Conservation (phyloP, 2,888 invertebrate species). For the Amiota communis region DNA sequence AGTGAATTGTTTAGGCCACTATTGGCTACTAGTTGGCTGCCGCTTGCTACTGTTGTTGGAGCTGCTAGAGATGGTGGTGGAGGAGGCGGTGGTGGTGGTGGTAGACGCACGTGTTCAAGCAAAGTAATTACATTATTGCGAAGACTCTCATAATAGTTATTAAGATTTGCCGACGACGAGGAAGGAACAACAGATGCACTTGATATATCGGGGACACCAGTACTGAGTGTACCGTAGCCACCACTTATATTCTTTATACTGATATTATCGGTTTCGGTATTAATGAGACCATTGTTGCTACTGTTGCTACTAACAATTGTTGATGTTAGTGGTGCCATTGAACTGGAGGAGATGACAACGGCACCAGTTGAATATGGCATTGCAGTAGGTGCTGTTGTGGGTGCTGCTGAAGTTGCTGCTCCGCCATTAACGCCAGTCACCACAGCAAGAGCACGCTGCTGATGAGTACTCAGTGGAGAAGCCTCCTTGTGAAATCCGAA, state of each 20-base stretch:
- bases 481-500: conserved; percentile 61
- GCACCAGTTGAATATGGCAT: conserved; percentile 48
- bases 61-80: conserved; percentile 25
- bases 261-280: conserved; percentile 41
- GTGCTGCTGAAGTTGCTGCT: conserved; percentile 55
- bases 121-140: conserved; percentile 93
- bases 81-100: conserved; percentile 71
- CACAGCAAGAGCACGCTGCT: conserved; percentile 59
- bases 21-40: conserved; percentile 30
- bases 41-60: conserved; percentile 39
- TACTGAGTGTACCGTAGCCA: conserved; percentile 3
- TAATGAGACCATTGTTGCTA: conserved; percentile 37
- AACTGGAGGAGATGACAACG: conserved; percentile 34
- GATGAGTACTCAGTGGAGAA: conserved; percentile 71
- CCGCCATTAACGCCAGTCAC: conserved; percentile 58
- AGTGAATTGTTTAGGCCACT: conserved; percentile 40
- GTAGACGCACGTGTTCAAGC: conserved; percentile 91
- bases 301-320: conserved; percentile 13
- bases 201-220: neutral
- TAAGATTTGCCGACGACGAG: conserved; percentile 79
- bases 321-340: conserved; percentile 19
- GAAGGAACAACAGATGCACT: conserved; percentile 38
- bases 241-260: conserved; percentile 29
- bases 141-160: conserved; percentile 93
- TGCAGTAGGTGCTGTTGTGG: conserved; percentile 45